Evolutionary conservation across 2,888 invertebrate genomes (phyloP).

Genomic region (Athalia cordata): DNA sequence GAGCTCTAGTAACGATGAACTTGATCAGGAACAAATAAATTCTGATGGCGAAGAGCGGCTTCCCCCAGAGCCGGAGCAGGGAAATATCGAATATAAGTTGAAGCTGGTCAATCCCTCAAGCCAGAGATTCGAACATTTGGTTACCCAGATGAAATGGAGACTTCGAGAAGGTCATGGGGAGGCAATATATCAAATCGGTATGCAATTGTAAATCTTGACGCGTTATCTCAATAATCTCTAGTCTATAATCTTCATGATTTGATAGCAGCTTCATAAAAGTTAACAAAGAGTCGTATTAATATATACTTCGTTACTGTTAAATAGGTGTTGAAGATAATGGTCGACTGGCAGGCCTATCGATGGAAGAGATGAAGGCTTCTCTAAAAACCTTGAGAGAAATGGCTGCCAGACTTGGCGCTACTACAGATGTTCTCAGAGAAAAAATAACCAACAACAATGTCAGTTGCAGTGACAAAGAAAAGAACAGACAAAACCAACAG

Average conservation of each 20-base stretch:
- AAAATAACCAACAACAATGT: conserved; percentile 74
- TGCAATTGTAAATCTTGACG: conserved; percentile 1
- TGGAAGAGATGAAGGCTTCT: conserved; percentile 90
- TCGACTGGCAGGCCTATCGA: conserved; percentile 87
- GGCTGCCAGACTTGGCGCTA: conserved; percentile 91
- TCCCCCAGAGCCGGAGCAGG: conserved; percentile 94
- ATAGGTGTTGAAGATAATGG: conserved; percentile 91
- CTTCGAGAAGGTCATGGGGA: conserved; percentile 96
- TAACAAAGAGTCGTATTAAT: not conserved
- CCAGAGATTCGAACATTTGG: conserved; percentile 94
- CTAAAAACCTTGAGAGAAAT: conserved; percentile 90
- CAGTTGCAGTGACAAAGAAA: conserved; percentile 48
- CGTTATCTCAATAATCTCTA: not conserved
- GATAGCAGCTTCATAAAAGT: not conserved
- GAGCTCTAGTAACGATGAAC: conserved; percentile 73
- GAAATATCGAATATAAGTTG: conserved; percentile 97
- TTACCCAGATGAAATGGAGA: conserved; percentile 99
- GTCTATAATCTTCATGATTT: not conserved
- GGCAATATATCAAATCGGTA: conserved; percentile 96
- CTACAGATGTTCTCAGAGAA: conserved; percentile 84
- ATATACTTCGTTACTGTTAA: not conserved
- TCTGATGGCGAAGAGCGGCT: conserved; percentile 78
- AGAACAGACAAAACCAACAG: conserved; percentile 56
- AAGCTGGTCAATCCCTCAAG: conserved; percentile 94
- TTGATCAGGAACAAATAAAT: conserved; percentile 68